These are phyloP conservation scores for Alligator sinensis DNA, from an alignment of 2,113 vertebrate species.

Conservation along the genomic window DNA sequence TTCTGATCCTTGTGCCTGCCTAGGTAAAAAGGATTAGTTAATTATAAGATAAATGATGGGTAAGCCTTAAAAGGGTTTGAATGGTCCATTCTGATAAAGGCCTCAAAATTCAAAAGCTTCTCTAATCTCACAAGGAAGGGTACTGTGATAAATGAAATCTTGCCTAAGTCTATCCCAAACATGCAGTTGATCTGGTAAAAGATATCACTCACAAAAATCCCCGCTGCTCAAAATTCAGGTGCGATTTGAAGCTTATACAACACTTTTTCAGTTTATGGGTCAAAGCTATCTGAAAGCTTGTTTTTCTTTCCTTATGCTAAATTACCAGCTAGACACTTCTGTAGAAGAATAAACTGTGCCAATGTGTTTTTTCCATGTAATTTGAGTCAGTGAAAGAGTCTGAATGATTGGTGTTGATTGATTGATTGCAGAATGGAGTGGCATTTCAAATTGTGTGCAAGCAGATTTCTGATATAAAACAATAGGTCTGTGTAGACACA, in stretches of 20 bases:
- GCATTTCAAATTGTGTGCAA: rapidly evolving
- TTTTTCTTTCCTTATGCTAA: neutral
- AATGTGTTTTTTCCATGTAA: neutral
- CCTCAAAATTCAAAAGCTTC: neutral
- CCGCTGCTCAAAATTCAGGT: neutral
- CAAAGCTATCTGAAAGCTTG: neutral
- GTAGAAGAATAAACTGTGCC: neutral
- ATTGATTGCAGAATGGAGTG: neutral
- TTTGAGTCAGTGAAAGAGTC: neutral
- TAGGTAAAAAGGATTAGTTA: neutral
- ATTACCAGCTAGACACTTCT: neutral
- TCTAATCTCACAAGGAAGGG: no score
- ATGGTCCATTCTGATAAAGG: neutral
- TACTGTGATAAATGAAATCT: no score
- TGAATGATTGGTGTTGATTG: neutral
- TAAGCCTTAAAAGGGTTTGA: neutral
- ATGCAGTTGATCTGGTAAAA: no score
- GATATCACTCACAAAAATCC: no score
- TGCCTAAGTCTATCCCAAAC: no score
- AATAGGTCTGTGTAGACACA: no score
- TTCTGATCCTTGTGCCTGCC: neutral
- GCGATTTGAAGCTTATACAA: neutral
- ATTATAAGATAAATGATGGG: neutral
- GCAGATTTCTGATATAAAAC: no score
- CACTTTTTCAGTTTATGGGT: neutral